Percentiles rank a stretch among this genome's conserved stretches.
These are phyloP conservation scores for Dasysyrphus albostriatus DNA, from an alignment of 2,888 invertebrate species.

Conservation along the genomic window DNA sequence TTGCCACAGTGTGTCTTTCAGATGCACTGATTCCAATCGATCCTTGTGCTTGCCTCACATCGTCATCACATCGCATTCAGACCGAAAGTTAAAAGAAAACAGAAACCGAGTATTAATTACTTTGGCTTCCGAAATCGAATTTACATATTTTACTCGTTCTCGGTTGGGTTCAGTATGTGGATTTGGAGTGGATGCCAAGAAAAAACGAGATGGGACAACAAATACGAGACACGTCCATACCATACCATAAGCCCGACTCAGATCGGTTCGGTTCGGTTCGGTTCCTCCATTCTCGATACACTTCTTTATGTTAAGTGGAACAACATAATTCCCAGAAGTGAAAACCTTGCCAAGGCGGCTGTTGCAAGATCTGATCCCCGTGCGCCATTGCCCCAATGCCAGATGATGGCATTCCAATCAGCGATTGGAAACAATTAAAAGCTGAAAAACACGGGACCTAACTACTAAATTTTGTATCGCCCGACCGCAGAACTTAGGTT, in stretches of 20 bases:
- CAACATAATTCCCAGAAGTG: slow-evolving; percentile 83
- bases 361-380: slow-evolving; percentile 58
- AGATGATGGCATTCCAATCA: slow-evolving; percentile 77
- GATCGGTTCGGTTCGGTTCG: not conserved
- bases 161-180: slow-evolving; percentile 35
- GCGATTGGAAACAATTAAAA: slow-evolving; percentile 83
- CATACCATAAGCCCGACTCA: slow-evolving; percentile 4
- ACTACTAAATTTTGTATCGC: slow-evolving; percentile 75
- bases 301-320: slow-evolving; percentile 82
- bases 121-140: slow-evolving; percentile 83
- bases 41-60: slow-evolving; percentile 77
- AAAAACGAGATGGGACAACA: slow-evolving; percentile 52
- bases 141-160: slow-evolving; percentile 82
- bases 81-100: slow-evolving; percentile 37
- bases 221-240: slow-evolving; percentile 76
- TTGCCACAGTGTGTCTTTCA: slow-evolving; percentile 64
- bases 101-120: slow-evolving; percentile 83
- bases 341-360: slow-evolving; percentile 73
- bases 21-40: slow-evolving; percentile 72
- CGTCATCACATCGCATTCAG: slow-evolving; percentile 57
- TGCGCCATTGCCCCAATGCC: slow-evolving; percentile 70
- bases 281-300: slow-evolving; percentile 49
- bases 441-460: slow-evolving; percentile 82
- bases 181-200: slow-evolving; percentile 14
- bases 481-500: slow-evolving; percentile 13